A percentile compares a stretch with the other conserved stretches of the same genome.
Evolutionary conservation across 2,888 invertebrate species (phyloP).

Genomic region (Biston stratarius): DNA sequence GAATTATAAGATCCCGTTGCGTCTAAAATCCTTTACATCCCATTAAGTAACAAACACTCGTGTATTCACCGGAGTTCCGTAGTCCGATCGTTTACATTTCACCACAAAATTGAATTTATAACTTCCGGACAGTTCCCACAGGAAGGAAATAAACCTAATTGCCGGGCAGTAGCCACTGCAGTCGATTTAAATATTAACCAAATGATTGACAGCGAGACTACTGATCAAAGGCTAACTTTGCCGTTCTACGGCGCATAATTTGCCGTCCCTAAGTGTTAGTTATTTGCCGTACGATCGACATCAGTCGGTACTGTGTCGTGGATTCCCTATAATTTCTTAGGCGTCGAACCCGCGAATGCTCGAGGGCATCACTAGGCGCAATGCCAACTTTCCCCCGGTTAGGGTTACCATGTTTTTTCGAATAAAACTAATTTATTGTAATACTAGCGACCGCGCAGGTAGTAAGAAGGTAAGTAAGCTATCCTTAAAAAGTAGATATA

Average conservation of each 20-base stretch:
- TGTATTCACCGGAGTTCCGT: background rate
- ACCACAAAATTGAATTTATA: constrained; percentile 24
- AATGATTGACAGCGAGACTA: constrained; percentile 13
- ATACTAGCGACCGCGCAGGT: too few species aligned
- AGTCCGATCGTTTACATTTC: constrained; percentile 9
- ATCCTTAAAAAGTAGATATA: too few species aligned
- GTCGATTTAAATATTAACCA: constrained; percentile 35
- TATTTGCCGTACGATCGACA: constrained; percentile 33
- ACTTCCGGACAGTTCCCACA: constrained; percentile 20
- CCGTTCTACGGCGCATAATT: constrained; percentile 32
- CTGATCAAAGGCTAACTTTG: constrained; percentile 31
- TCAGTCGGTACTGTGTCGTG: constrained; percentile 40
- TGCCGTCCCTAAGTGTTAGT: constrained; percentile 23
- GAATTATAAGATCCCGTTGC: background rate
- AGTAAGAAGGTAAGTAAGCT: too few species aligned
- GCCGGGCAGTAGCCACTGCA: constrained; percentile 23
- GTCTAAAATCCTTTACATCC: constrained; percentile 1
- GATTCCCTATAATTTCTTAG: constrained; percentile 43
- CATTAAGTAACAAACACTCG: constrained; percentile 7
- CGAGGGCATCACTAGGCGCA: constrained; percentile 42
- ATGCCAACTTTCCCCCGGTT: constrained; percentile 53
- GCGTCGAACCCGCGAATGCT: constrained; percentile 39
- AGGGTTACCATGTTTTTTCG: constrained; percentile 16
- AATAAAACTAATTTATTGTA: background rate
- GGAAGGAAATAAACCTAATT: constrained; percentile 32